Evolutionary conservation across 2,797 vertebrate species (phyloP).

Genomic region (Liasis olivaceus): DNA sequence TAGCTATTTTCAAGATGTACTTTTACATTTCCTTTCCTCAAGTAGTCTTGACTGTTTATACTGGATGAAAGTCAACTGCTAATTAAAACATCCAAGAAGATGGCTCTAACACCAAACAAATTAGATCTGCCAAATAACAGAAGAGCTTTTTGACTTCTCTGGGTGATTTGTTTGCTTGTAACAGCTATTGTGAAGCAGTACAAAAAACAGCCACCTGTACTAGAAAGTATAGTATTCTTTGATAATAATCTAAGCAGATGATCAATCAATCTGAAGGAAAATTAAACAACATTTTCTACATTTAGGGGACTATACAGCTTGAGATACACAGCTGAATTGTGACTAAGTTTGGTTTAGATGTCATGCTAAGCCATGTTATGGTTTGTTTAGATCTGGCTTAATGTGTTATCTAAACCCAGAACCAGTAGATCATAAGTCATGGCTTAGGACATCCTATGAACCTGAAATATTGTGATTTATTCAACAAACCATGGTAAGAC

Average conservation of each 20-base stretch:
- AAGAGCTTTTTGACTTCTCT: conserved; percentile 28
- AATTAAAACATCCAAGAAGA: conserved; percentile 45
- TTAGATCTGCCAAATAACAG: conserved; percentile 27
- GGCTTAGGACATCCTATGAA: background rate
- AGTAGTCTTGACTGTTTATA: background rate
- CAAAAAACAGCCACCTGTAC: background rate
- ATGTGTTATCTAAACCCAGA: background rate
- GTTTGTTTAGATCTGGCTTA: background rate
- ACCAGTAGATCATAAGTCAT: background rate
- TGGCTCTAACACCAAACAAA: conserved; percentile 33
- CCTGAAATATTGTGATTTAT: background rate
- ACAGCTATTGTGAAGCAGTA: conserved; percentile 16
- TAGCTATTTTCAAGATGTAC: conserved; percentile 6
- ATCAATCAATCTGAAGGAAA: conserved; percentile 3
- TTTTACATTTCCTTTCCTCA: conserved; percentile 32
- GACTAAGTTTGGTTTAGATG: background rate
- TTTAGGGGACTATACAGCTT: background rate
- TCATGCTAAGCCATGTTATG: background rate
- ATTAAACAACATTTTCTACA: accelerated
- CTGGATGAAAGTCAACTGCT: conserved; percentile 42
- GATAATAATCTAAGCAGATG: background rate
- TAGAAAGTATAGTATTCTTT: background rate
- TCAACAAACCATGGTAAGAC: background rate
- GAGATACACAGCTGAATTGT: background rate
- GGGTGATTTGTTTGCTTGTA: conserved; percentile 24